phyloP scores from a whole-genome alignment of 64 coral and sea anemone genomes.

The Anthopleura sola region DNA sequence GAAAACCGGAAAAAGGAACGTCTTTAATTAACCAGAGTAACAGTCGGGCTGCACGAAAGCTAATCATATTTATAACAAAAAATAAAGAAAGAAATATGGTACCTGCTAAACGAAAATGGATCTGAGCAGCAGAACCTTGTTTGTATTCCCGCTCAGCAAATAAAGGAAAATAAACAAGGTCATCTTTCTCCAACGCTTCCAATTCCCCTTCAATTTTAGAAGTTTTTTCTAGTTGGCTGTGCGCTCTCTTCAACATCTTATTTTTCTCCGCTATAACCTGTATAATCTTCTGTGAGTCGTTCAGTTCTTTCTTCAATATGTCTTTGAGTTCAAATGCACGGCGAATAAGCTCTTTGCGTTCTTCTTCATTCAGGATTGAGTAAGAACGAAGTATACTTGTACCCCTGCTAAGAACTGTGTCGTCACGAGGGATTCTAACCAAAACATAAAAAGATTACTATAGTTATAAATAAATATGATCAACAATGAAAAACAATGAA shows the following conservation, averaged over 20 bases:
- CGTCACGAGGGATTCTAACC: conserved; percentile 49
- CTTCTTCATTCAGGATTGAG: conserved; percentile 63
- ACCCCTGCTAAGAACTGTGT: conserved; percentile 77
- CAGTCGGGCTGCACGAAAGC: too few species aligned
- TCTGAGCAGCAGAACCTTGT: conserved; percentile 71
- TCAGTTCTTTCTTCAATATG: conserved; percentile 66
- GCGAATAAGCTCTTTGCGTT: conserved; percentile 75
- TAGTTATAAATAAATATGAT: too few species aligned
- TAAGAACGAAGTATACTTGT: conserved; percentile 77
- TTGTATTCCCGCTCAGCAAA: conserved; percentile 83
- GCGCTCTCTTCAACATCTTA: conserved; percentile 53
- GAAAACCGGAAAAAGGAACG: too few species aligned
- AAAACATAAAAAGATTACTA: not conserved
- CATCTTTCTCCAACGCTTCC: conserved; percentile 66
- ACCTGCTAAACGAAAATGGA: conserved; percentile 90
- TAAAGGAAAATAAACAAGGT: conserved; percentile 66
- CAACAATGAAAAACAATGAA: too few species aligned
- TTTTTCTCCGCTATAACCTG: conserved; percentile 82
- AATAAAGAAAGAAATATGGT: too few species aligned
- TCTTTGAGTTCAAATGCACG: conserved; percentile 91
- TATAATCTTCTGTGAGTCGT: conserved; percentile 63
- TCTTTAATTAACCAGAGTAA: too few species aligned
- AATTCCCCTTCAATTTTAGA: conserved; percentile 61
- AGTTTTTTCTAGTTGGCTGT: conserved; percentile 54
- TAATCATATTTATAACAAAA: too few species aligned